Evolutionary conservation across 2,888 invertebrate genomes (phyloP), one percentile per base, ranked within the genome.

Genomic region (Drosophila nigricruria): DNA sequence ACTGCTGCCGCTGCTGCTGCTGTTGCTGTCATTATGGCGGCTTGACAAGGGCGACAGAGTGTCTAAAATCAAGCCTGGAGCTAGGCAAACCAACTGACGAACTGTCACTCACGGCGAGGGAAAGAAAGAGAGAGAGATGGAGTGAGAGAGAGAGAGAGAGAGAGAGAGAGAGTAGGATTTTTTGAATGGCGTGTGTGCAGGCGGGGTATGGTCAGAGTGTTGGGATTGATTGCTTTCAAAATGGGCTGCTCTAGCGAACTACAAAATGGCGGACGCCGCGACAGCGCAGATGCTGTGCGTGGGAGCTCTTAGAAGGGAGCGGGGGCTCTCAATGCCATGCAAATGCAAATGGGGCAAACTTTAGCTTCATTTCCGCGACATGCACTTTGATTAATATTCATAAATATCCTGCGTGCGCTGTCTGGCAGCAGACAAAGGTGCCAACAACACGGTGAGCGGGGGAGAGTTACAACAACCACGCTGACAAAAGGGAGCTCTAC

Each of bases 221-320:
- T 70, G 68, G 76, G 86, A 88, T 86, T 87, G 88, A 88, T 87
- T 86, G 80, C 82, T 80, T 78, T 79, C 86, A 79, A 82, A 88
- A 78, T 81, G 83, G 82, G 59, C 58, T 45, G 54, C 69, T 45
- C 70, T 76, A 65, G 65, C n/a, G 34, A 18, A 61, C 58, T 60
- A 59, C 66, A 80, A 77, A 80, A 80, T 80, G 81, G 81, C 72
- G 81, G 71, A 68, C 42, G 77, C 57, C 49, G 32, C 50, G 43
- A 34, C 16, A 62, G 56, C 62, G 52, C 57, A 60, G 73, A 64
- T 23, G 69, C 69, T 71, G 70, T 20, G 20, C 53, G 23, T 30
- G 58, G 25, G 43, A 38, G 16, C 30, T 32, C 20, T 45, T 23
- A 36, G 60, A 42, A 3, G 53, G 70, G 70, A 56, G 36, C 8